Percentiles rank a stretch among this genome's conserved stretches.
phyloP scores from a whole-genome alignment of 2,113 vertebrate genomes.

The Mesembrinibis cayennensis region DNA sequence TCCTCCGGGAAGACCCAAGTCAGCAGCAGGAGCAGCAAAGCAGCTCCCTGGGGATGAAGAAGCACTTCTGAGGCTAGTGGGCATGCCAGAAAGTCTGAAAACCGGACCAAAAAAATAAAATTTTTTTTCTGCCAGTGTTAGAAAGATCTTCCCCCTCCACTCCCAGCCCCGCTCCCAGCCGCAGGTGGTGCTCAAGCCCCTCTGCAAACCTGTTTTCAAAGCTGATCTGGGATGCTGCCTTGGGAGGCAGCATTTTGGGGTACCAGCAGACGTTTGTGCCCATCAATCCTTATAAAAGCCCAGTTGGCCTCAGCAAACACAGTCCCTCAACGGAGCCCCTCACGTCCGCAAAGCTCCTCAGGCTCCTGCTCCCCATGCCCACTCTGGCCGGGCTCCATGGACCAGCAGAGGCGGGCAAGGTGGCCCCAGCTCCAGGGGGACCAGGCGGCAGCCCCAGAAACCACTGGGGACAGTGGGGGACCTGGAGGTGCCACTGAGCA shows the following conservation, averaged over 20 bases:
- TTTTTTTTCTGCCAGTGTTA: not conserved
- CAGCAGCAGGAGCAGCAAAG: not conserved
- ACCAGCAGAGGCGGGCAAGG: not conserved
- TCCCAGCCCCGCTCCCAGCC: fast-evolving
- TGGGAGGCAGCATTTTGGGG: not conserved
- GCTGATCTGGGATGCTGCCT: not conserved
- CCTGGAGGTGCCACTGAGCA: fast-evolving
- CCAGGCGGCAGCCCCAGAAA: not conserved
- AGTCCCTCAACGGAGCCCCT: not conserved
- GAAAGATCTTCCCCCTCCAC: not conserved
- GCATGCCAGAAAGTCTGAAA: not conserved
- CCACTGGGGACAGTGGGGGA: fast-evolving
- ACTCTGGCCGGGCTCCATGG: not conserved
- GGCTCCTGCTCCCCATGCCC: not conserved
- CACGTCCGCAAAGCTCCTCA: not conserved
- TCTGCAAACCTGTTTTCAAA: not conserved
- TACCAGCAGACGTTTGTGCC: not conserved
- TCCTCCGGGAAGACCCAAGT: not conserved
- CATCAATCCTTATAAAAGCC: not conserved
- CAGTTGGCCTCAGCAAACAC: fast-evolving
- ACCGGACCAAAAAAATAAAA: fast-evolving
- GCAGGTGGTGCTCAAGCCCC: not conserved
- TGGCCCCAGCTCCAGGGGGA: not conserved
- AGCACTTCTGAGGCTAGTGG: not conserved
- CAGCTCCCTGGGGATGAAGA: not conserved